Percentiles rank a stretch among this genome's conserved stretches.
phyloP scores from a whole-genome alignment of 53 echinoderm and acorn worm species.

The Patiria pectinifera region DNA sequence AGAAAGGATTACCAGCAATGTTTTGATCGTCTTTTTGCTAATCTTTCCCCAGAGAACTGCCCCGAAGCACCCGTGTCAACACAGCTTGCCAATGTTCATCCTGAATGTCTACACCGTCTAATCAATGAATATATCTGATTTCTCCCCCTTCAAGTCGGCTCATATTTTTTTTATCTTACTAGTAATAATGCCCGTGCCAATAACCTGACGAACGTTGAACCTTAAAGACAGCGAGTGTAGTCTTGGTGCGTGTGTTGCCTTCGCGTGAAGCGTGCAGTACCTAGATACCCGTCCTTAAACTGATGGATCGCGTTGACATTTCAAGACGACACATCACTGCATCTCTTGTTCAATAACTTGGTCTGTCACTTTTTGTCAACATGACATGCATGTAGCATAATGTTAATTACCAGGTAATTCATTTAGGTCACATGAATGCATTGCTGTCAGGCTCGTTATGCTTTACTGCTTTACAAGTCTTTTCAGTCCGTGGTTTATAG shows the following conservation, averaged over 20 bases:
- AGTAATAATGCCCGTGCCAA: neutral
- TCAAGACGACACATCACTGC: neutral
- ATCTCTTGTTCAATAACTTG: too few species aligned
- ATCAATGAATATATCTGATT: conserved; percentile 37
- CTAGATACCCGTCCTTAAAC: neutral
- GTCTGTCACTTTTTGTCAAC: too few species aligned
- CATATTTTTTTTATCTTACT: neutral
- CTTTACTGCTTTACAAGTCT: too few species aligned
- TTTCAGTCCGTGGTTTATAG: too few species aligned
- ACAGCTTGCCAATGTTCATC: conserved; percentile 3
- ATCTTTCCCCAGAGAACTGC: neutral
- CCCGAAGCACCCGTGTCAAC: neutral
- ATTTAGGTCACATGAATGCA: neutral
- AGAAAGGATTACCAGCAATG: neutral
- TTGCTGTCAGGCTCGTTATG: neutral
- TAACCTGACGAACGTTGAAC: conserved; percentile 33
- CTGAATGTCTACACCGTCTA: conserved; percentile 2
- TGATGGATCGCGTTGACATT: neutral
- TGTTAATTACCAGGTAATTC: neutral
- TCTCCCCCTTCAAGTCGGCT: neutral
- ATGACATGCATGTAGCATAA: neutral
- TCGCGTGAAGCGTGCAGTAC: neutral
- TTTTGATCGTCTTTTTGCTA: neutral
- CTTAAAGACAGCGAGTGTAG: neutral
- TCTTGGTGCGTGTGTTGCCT: neutral